Evolutionary conservation across 2,113 vertebrate genomes (phyloP).

Genomic region (Entelurus aequoreus): DNA sequence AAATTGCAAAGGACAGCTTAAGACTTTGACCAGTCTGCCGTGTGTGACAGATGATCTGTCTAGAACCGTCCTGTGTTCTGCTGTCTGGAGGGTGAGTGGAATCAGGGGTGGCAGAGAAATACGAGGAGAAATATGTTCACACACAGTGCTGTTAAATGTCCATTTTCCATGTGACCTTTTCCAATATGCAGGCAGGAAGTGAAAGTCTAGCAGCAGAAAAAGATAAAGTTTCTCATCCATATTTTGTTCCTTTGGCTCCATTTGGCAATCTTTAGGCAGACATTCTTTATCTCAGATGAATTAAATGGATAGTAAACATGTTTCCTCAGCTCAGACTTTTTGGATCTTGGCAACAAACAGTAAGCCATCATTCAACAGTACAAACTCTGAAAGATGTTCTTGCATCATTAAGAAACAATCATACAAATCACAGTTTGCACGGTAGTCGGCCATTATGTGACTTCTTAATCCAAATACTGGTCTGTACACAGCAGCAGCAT

Average conservation of each 20-base stretch:
- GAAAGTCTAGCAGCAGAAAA: conserved; percentile 39
- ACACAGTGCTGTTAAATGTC: conserved; percentile 39
- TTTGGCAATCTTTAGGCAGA: conserved; percentile 20
- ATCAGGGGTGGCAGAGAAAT: conserved; percentile 26
- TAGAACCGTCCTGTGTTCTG: conserved; percentile 23
- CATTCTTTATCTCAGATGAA: conserved; percentile 20
- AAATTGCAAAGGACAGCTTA: conserved; percentile 49
- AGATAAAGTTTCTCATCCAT: conserved; percentile 12
- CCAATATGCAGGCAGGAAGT: conserved; percentile 37
- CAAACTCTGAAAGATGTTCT: conserved; percentile 50
- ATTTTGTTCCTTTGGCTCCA: conserved; percentile 26
- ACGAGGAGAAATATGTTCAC: conserved; percentile 22
- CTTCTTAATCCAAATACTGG: conserved; percentile 24
- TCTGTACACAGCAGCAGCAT: conserved; percentile 21
- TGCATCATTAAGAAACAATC: conserved; percentile 57
- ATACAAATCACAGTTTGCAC: conserved; percentile 55
- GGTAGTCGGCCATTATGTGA: conserved; percentile 28
- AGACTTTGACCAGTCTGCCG: conserved; percentile 32
- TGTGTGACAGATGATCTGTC: conserved; percentile 33
- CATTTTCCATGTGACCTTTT: conserved; percentile 51
- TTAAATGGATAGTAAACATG: conserved; percentile 31
- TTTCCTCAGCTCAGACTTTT: conserved; percentile 28
- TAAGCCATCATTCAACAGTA: conserved; percentile 34
- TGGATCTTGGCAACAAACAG: conserved; percentile 32
- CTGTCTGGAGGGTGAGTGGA: conserved; percentile 18